Evolutionary conservation across 1,140 invertebrate genomes (phyloP).

Genomic region (Thaumetopoea pityocampa): DNA sequence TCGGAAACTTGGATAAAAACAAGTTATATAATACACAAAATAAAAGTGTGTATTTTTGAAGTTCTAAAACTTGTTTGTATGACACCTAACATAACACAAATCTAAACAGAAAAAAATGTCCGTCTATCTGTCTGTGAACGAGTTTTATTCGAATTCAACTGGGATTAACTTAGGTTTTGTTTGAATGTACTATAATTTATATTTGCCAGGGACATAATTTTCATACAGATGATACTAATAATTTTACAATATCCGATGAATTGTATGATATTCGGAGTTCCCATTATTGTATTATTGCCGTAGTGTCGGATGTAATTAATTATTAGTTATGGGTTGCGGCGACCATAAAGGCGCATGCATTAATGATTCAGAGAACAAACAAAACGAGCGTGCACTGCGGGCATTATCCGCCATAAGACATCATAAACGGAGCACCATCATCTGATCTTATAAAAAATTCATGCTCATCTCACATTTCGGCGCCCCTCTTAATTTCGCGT

Average conservation of each 20-base stretch:
- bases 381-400: slow-evolving; percentile 56
- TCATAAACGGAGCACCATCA: slow-evolving; percentile 73
- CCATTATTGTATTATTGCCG: slow-evolving; percentile 22
- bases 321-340: slow-evolving; percentile 55
- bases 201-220: no score
- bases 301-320: slow-evolving; percentile 52
- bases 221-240: slow-evolving; percentile 9
- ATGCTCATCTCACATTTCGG: slow-evolving; percentile 74
- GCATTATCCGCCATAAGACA: slow-evolving; percentile 70
- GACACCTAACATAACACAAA: no score
- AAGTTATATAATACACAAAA: no score
- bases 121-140: no score
- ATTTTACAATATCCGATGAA: slow-evolving; percentile 9
- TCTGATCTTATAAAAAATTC: slow-evolving; percentile 75
- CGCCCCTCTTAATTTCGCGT: slow-evolving; percentile 75
- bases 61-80: no score
- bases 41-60: no score
- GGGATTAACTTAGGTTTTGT: no score
- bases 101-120: no score
- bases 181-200: no score
- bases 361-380: slow-evolving; percentile 64
- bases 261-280: slow-evolving; percentile 18
- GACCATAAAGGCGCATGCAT: slow-evolving; percentile 57
- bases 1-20: no score
- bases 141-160: no score